These are phyloP conservation scores for Bombus consobrinus DNA, from an alignment of 1,140 invertebrate genomes.

Conservation along the genomic window DNA sequence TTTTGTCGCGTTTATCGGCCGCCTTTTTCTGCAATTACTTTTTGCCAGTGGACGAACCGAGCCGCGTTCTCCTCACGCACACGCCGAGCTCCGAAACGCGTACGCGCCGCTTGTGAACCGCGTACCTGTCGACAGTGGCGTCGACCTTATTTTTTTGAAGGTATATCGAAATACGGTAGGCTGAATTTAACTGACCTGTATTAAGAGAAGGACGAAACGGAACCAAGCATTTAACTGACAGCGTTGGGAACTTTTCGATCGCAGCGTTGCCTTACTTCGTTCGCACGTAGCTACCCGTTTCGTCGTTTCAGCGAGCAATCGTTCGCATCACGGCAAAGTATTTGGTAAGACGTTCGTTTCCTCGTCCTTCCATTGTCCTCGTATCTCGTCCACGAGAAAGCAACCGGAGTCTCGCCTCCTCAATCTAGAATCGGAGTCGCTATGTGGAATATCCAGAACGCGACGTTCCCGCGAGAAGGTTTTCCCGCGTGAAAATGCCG, in stretches of 20 bases:
- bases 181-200: too few species aligned
- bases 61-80: too few species aligned
- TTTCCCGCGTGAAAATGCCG: constrained; percentile 32
- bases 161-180: too few species aligned
- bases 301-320: too few species aligned
- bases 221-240: not conserved
- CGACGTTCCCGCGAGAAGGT: constrained; percentile 12
- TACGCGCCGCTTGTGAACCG: too few species aligned
- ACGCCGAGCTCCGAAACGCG: too few species aligned
- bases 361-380: constrained; percentile 25
- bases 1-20: constrained; percentile 73
- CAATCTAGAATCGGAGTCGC: not conserved
- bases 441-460: constrained; percentile 7
- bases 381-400: not conserved
- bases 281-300: too few species aligned
- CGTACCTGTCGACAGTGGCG: too few species aligned
- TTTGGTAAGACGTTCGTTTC: not conserved
- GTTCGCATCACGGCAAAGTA: not conserved
- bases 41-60: constrained; percentile 54
- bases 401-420: not conserved
- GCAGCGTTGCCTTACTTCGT: too few species aligned
- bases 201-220: too few species aligned
- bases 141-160: too few species aligned
- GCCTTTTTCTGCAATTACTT: constrained; percentile 73
- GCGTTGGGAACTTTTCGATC: not conserved